phyloP scores from a whole-genome alignment of 2,888 invertebrate species.

The Silvanus unidentatus region DNA sequence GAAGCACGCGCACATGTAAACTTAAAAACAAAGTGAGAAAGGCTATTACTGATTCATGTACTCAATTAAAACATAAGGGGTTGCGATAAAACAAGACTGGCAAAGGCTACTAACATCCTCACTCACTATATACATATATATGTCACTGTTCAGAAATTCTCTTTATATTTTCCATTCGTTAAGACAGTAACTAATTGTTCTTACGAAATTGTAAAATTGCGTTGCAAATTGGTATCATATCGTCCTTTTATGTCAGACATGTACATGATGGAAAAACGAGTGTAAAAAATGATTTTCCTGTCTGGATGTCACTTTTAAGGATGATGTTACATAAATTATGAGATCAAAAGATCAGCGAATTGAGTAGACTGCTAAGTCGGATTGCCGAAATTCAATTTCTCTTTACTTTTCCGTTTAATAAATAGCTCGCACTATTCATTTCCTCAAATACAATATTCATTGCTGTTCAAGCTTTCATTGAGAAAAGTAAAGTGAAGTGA shows the following conservation, averaged over 20 bases:
- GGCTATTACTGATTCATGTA: slow-evolving; percentile 38
- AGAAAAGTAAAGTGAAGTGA: no score
- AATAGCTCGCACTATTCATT: no score
- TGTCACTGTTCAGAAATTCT: slow-evolving; percentile 32
- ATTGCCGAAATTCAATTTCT: no score
- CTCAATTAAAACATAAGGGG: slow-evolving; percentile 41
- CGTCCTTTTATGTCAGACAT: not conserved
- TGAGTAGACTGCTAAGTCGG: no score
- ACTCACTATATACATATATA: slow-evolving; percentile 2
- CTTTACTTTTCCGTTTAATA: no score
- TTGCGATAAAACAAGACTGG: slow-evolving; percentile 32
- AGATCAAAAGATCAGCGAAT: no score
- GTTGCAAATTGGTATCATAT: not conserved
- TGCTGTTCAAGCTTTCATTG: no score
- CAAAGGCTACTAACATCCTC: slow-evolving; percentile 22
- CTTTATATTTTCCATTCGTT: slow-evolving; percentile 25
- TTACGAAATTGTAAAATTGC: slow-evolving; percentile 27
- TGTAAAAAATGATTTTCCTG: no score
- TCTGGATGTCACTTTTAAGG: no score
- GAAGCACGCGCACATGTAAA: slow-evolving; percentile 7
- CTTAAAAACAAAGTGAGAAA: slow-evolving; percentile 35
- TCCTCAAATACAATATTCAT: no score
- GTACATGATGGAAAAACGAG: no score
- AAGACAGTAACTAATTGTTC: slow-evolving; percentile 31
- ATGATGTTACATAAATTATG: no score